Evolutionary conservation across 2,113 vertebrate genomes (phyloP).

Genomic region (Gopherus evgoodei): DNA sequence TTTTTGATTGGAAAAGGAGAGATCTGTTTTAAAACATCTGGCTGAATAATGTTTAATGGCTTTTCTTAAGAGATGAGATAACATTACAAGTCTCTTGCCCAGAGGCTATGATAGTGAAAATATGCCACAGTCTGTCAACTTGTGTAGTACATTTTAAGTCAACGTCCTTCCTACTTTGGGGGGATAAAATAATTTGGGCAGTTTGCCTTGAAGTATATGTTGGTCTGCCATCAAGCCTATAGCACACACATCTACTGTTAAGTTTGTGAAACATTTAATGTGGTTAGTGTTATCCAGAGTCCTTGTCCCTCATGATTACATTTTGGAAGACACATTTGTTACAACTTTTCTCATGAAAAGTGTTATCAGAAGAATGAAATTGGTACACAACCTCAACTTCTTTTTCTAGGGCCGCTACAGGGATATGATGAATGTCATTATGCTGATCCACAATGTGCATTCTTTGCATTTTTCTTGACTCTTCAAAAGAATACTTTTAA

Average conservation of each 20-base stretch:
- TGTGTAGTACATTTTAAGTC: slow-evolving; percentile 50
- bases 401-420: slow-evolving; percentile 59
- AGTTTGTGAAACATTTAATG: slow-evolving; percentile 43
- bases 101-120: slow-evolving; percentile 14
- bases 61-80: neutral
- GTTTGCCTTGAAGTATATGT: slow-evolving; percentile 49
- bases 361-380: slow-evolving; percentile 65
- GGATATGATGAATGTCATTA: slow-evolving; percentile 56
- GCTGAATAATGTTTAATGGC: neutral
- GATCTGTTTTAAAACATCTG: slow-evolving; percentile 12
- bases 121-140: slow-evolving; percentile 34
- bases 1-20: neutral
- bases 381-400: slow-evolving; percentile 56
- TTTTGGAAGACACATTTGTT: slow-evolving; percentile 72
- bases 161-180: slow-evolving; percentile 44
- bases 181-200: slow-evolving; percentile 44
- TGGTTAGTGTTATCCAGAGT: slow-evolving; percentile 43
- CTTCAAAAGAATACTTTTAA: slow-evolving; percentile 36
- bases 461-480: slow-evolving; percentile 54
- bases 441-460: slow-evolving; percentile 25
- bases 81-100: slow-evolving; percentile 27
- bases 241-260: slow-evolving; percentile 30
- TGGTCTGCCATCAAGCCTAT: slow-evolving; percentile 41
- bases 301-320: slow-evolving; percentile 71
- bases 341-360: slow-evolving; percentile 64